Evolutionary conservation across 2,113 vertebrate genomes (phyloP), one percentile per base, ranked within the genome.

Genomic region (Bufo bufo): DNA sequence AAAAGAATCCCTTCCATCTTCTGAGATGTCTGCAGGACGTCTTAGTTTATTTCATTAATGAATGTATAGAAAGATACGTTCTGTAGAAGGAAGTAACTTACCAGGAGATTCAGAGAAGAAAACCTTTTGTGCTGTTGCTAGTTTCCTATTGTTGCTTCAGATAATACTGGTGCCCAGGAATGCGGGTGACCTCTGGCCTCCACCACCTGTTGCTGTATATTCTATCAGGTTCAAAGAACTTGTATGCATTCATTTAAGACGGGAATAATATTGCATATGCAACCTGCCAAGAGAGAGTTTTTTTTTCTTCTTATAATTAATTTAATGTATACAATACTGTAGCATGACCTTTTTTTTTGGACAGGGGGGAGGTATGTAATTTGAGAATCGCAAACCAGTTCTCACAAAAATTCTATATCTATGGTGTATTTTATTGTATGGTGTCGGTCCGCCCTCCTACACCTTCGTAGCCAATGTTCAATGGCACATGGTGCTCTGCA

Each of bases 81-180:
- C 0, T 23, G 3, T 33, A 6, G 33, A 63, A 61, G 33, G 45
- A 77, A 50, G 3, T 69, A 11, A 33, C 23, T 33, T 17, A 78
- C 10, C 58, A 3, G 11, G 77, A 50, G 85, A 50, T 6, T 61
- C 12, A 4, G 4, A 86, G 85, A 50, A 85, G 23, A 11, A 33
- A 52, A 77, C 13, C 82, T 84, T 83, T 23, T 69, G n/a, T 83
- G 17, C 82, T 8, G 49, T 11, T 47, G 12, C 23, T 17, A 20
- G 80, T 49, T 43, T 66, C 20, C 45, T 84, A 33, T 84, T 84
- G 65, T 84, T 69, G 16, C 65, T 20, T 47, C 54, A 4, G 52
- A 54, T 13, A 52, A 71, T 16, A 49, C 16, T 5, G 79, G 19
- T 82, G 79, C 49, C 79, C 5, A 20, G 58, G 79, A 82, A 82